Evolutionary conservation across 1,140 invertebrate genomes (phyloP).

Genomic region (Eriosoma lanigerum): DNA sequence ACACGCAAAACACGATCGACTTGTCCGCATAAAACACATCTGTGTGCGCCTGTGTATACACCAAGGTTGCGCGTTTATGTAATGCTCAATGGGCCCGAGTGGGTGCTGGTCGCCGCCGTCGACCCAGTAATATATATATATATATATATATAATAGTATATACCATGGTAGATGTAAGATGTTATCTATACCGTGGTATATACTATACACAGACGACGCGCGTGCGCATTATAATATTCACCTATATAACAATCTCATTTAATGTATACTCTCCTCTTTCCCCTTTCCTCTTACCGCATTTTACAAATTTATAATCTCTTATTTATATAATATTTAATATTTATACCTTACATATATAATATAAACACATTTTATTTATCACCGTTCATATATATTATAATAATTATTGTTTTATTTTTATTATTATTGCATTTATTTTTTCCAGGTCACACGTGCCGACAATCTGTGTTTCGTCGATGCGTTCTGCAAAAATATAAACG

Average conservation of each 20-base stretch:
- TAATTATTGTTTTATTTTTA: background rate
- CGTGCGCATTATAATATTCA: too few species aligned
- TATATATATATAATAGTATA: too few species aligned
- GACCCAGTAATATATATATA: slow-evolving; percentile 12
- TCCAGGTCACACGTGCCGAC: slow-evolving; percentile 10
- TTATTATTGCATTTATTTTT: slow-evolving; percentile 16
- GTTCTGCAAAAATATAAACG: background rate
- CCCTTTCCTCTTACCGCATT: too few species aligned
- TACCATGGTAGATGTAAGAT: too few species aligned
- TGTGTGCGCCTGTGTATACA: background rate
- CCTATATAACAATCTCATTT: too few species aligned
- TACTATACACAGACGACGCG: background rate
- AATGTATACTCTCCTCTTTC: background rate
- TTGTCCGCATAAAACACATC: background rate
- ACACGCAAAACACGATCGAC: background rate
- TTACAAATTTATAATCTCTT: too few species aligned
- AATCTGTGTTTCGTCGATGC: background rate
- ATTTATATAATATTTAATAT: too few species aligned
- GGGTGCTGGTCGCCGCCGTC: slow-evolving; percentile 13
- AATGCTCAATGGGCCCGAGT: slow-evolving; percentile 6
- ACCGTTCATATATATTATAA: background rate
- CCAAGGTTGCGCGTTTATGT: slow-evolving; percentile 13
- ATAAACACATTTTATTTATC: background rate
- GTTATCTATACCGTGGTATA: too few species aligned
- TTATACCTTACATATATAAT: too few species aligned